Conservation (phyloP, 2,888 invertebrate genomes). For the Cetonia aurata region DNA sequence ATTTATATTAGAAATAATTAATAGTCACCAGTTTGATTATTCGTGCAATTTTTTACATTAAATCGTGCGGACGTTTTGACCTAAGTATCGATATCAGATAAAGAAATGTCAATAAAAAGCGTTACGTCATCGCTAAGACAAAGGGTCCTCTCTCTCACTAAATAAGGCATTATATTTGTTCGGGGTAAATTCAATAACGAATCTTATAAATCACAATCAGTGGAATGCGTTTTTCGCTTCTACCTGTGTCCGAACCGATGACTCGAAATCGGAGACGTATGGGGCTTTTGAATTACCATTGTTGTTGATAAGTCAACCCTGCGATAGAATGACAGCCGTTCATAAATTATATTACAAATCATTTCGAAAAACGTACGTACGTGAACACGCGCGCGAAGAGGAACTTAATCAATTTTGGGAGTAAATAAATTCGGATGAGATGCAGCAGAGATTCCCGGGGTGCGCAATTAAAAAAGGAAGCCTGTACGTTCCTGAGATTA, state of each 20-base stretch:
- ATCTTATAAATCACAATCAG: conserved; percentile 53
- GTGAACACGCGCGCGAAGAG: conserved; percentile 17
- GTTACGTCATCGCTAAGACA: conserved; percentile 37
- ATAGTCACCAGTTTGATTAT: background rate
- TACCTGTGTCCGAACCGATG: conserved; percentile 53
- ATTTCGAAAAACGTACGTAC: conserved; percentile 35
- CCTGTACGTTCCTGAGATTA: conserved; percentile 23
- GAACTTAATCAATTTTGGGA: conserved; percentile 37
- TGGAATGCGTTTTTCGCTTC: conserved; percentile 53
- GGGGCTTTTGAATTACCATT: conserved; percentile 59
- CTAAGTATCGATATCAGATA: conserved; percentile 26
- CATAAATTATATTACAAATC: conserved; percentile 56
- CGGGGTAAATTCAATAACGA: conserved; percentile 43
- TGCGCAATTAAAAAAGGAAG: conserved; percentile 36
- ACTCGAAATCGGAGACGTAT: conserved; percentile 55
- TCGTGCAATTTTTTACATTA: background rate
- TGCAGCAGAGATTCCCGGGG: conserved; percentile 30
- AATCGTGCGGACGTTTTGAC: background rate
- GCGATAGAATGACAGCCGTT: conserved; percentile 56
- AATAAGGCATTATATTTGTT: conserved; percentile 35
- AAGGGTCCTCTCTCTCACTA: conserved; percentile 31
- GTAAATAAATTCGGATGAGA: conserved; percentile 39
- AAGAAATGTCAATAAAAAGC: conserved; percentile 30
- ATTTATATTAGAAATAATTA: background rate
- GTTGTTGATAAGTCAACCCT: conserved; percentile 60